Conservation (phyloP, 2,888 invertebrate species). For the Parochlus steinenii region DNA sequence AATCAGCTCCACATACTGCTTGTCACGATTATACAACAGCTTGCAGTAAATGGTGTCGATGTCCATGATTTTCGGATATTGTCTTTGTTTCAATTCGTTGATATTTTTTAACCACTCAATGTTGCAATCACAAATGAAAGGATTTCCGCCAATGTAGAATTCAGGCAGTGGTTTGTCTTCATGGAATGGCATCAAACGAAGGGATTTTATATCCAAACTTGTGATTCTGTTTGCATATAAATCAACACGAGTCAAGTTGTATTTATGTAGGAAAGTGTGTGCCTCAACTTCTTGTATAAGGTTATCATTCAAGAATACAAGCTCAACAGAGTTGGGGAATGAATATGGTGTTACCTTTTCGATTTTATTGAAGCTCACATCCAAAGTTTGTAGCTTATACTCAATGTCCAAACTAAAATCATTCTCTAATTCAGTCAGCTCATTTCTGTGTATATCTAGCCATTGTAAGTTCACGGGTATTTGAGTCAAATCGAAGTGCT, state of each 20-base stretch:
- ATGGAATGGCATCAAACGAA: slow-evolving; percentile 65
- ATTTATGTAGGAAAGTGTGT: slow-evolving; percentile 77
- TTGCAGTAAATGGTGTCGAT: slow-evolving; percentile 79
- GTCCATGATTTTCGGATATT: slow-evolving; percentile 83
- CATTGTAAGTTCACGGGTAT: slow-evolving; percentile 70
- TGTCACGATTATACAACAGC: slow-evolving; percentile 67
- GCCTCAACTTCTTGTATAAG: slow-evolving; percentile 70
- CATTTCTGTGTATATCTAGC: slow-evolving; percentile 81
- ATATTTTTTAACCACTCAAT: slow-evolving; percentile 92
- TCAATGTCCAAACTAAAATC: slow-evolving; percentile 52
- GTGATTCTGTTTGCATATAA: slow-evolving; percentile 84
- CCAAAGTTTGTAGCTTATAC: slow-evolving; percentile 63
- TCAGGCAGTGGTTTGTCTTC: slow-evolving; percentile 62
- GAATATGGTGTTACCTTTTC: slow-evolving; percentile 56
- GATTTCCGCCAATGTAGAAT: slow-evolving; percentile 88
- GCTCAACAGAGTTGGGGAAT: slow-evolving; percentile 70
- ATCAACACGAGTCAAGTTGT: slow-evolving; percentile 77
- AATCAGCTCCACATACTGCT: slow-evolving; percentile 67
- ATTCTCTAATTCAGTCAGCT: slow-evolving; percentile 61
- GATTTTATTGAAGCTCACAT: slow-evolving; percentile 81
- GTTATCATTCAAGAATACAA: slow-evolving; percentile 80
- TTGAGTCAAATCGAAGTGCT: slow-evolving; percentile 75
- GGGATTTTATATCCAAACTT: slow-evolving; percentile 76
- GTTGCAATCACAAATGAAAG: slow-evolving; percentile 86
- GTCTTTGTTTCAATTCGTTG: slow-evolving; percentile 65